Conservation (phyloP, 64 coral and sea anemone species). For the Montipora foliosa region DNA sequence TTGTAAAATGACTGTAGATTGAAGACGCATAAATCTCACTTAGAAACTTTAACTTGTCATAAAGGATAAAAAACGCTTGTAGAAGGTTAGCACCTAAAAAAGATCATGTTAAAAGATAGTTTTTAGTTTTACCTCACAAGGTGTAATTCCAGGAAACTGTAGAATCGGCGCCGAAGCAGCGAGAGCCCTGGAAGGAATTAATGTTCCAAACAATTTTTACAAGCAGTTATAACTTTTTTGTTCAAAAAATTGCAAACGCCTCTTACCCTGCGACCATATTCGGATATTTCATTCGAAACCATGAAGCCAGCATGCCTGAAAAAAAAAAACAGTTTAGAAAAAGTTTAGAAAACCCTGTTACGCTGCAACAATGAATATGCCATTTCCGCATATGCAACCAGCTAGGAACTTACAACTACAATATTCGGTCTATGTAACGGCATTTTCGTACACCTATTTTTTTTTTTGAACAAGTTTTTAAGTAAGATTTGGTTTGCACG, state of each 20-base stretch:
- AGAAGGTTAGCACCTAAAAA: no score
- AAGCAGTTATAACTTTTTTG: no score
- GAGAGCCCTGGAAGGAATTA: slow-evolving; percentile 61
- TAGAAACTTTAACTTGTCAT: neutral
- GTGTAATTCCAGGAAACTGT: slow-evolving; percentile 86
- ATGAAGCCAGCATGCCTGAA: slow-evolving; percentile 91
- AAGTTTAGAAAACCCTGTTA: no score
- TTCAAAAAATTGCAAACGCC: neutral
- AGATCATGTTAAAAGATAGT: no score
- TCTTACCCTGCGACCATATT: slow-evolving; percentile 82
- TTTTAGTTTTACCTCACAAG: slow-evolving; percentile 74
- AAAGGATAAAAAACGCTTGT: no score
- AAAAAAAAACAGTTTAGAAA: neutral
- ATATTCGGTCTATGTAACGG: no score
- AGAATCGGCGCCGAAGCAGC: slow-evolving; percentile 93
- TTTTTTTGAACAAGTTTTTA: no score
- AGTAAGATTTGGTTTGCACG: no score
- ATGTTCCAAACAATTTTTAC: neutral
- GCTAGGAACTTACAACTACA: no score
- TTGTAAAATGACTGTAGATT: slow-evolving; percentile 78
- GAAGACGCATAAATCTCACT: neutral
- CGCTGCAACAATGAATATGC: no score
- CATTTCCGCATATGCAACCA: no score
- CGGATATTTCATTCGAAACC: slow-evolving; percentile 98
- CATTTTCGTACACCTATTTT: no score